Evolutionary conservation across 2,113 vertebrate genomes (phyloP).

Genomic region (Perca flavescens): DNA sequence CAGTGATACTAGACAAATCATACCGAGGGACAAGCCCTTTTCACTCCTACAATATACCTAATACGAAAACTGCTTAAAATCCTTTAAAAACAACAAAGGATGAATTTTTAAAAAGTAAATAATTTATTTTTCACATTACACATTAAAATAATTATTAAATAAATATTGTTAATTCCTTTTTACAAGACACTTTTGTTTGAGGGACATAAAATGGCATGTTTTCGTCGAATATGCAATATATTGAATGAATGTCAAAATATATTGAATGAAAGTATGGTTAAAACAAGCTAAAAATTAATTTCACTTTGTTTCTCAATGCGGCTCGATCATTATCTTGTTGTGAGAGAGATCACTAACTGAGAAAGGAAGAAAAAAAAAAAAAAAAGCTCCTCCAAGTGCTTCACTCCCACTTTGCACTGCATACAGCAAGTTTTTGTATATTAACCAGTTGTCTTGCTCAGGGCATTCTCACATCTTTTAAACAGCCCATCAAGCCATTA

Average conservation of each 20-base stretch:
- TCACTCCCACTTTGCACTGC: background rate
- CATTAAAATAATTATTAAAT: no score
- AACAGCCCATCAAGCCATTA: background rate
- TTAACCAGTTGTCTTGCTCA: background rate
- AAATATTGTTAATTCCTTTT: no score
- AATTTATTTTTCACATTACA: no score
- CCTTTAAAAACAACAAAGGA: no score
- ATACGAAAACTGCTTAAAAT: no score
- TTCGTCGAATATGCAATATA: no score
- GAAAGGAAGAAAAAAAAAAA: background rate
- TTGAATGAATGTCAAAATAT: background rate
- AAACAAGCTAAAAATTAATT: background rate
- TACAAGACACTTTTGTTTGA: no score
- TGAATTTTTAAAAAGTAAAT: no score
- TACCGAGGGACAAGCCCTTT: no score
- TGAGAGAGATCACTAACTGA: background rate
- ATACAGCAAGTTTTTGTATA: background rate
- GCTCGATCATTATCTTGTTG: background rate
- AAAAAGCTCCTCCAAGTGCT: background rate
- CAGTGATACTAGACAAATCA: no score
- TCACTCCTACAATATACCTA: no score
- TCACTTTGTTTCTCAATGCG: conserved; percentile 1
- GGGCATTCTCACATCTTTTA: background rate
- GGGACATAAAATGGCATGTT: no score
- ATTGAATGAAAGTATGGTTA: background rate